Evolutionary conservation across 1,140 invertebrate genomes (phyloP).

Genomic region (Pygmarrhopalites habei): DNA sequence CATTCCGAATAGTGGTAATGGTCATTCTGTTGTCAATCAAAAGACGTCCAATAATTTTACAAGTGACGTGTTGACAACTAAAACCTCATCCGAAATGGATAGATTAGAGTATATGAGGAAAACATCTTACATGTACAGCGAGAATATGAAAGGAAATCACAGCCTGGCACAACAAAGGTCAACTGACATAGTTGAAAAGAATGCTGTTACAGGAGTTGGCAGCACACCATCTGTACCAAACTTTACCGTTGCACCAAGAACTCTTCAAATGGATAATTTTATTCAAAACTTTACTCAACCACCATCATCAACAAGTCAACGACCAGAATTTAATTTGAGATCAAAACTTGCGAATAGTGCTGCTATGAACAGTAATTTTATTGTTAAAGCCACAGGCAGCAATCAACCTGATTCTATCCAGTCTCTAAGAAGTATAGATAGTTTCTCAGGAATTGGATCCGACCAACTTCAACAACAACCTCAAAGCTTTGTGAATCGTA

Average conservation of each 20-base stretch:
- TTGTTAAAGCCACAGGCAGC: background rate
- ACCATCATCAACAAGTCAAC: background rate
- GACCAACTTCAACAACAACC: background rate
- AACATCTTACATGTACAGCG: background rate
- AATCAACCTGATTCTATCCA: constrained; percentile 6
- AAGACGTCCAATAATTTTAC: background rate
- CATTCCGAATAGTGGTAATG: no score
- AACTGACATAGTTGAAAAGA: no score
- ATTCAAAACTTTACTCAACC: background rate
- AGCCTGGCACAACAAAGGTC: no score
- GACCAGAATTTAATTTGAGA: constrained; percentile 13
- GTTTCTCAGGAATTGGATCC: background rate
- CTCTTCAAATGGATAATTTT: constrained; percentile 1
- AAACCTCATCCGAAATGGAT: background rate
- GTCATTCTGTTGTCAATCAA: background rate
- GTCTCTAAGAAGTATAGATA: constrained; percentile 11
- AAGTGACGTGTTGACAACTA: background rate
- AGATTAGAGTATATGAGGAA: constrained; percentile 7
- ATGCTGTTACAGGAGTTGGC: no score
- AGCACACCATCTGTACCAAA: no score
- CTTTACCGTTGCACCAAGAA: no score
- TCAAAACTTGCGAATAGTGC: constrained; percentile 8
- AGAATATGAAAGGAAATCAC: background rate
- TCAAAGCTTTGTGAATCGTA: constrained; percentile 9
- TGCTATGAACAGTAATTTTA: constrained; percentile 8